phyloP scores from a whole-genome alignment of 1,140 invertebrate genomes.

The Sinonovacula constricta region DNA sequence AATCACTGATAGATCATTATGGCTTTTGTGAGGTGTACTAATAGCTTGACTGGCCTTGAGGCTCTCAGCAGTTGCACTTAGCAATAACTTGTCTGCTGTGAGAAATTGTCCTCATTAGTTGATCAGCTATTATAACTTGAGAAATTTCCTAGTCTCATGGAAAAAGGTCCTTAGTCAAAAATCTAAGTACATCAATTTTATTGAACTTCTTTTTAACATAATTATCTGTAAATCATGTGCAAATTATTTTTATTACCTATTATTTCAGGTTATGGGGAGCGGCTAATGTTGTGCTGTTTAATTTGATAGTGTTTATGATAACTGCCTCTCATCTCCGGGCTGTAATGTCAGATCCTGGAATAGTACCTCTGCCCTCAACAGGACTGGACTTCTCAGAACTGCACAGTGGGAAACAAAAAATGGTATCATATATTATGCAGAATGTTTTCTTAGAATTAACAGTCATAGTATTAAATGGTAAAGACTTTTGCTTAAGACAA shows the following conservation, averaged over 20 bases:
- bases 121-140: background rate
- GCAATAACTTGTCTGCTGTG: background rate
- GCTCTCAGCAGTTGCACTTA: too few relatives aligned
- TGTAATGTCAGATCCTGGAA: slow-evolving; percentile 92
- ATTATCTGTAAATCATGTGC: slow-evolving; percentile 12
- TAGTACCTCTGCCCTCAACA: slow-evolving; percentile 89
- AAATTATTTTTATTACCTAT: slow-evolving; percentile 20
- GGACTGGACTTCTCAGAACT: slow-evolving; percentile 92
- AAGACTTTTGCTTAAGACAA: too few relatives aligned
- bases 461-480: too few relatives aligned
- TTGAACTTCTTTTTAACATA: background rate
- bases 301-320: slow-evolving; percentile 88
- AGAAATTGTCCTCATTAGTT: background rate
- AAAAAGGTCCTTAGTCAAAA: background rate
- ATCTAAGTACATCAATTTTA: background rate
- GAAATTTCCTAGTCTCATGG: background rate
- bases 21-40: too few relatives aligned
- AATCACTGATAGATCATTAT: too few relatives aligned
- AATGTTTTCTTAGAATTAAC: too few relatives aligned
- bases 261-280: slow-evolving; percentile 90
- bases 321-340: slow-evolving; percentile 89
- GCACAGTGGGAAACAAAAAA: slow-evolving; percentile 81
- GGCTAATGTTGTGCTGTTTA: slow-evolving; percentile 90
- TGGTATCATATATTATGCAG: background rate
- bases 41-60: too few relatives aligned